These are phyloP conservation scores for Mola mola DNA, from an alignment of 2,113 vertebrate species.

Conservation along the genomic window DNA sequence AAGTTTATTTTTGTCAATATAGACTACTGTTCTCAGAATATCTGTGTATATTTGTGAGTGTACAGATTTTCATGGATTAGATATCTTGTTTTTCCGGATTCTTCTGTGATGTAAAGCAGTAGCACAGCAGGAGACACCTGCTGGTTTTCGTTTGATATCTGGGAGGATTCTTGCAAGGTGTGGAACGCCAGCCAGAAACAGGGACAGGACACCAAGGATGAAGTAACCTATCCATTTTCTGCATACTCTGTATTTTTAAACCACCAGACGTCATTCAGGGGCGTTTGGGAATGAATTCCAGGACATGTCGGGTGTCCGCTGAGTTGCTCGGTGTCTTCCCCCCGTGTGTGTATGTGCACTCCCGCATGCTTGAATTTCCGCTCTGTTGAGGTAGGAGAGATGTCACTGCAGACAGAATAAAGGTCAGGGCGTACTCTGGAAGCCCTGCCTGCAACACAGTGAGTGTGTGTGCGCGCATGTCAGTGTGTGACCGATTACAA, in stretches of 20 bases:
- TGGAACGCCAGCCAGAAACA: slow-evolving; percentile 48
- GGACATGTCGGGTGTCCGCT: slow-evolving; percentile 68
- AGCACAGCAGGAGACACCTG: neutral
- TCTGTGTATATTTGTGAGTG: neutral
- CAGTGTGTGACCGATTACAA: slow-evolving; percentile 28
- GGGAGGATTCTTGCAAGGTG: slow-evolving; percentile 23
- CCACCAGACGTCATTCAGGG: slow-evolving; percentile 64
- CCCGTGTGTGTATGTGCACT: slow-evolving; percentile 14
- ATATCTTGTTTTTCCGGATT: no score
- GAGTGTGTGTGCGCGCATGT: slow-evolving; percentile 20
- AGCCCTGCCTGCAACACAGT: slow-evolving; percentile 50
- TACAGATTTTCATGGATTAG: no score
- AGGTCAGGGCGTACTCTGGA: slow-evolving; percentile 71
- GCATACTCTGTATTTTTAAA: slow-evolving; percentile 76
- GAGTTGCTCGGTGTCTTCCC: slow-evolving; percentile 53
- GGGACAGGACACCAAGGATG: slow-evolving; percentile 71
- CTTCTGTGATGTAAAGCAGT: neutral
- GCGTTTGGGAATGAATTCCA: slow-evolving; percentile 69
- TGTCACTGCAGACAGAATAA: slow-evolving; percentile 73
- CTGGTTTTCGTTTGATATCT: slow-evolving; percentile 9
- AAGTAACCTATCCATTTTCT: slow-evolving; percentile 65
- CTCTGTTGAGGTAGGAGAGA: slow-evolving; percentile 71
- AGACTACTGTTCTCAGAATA: neutral
- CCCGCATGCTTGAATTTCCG: slow-evolving; percentile 54
- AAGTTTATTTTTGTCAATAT: slow-evolving; percentile 8